phyloP scores from a whole-genome alignment of 2,888 invertebrate genomes.

The Ferdinandea cuprea region DNA sequence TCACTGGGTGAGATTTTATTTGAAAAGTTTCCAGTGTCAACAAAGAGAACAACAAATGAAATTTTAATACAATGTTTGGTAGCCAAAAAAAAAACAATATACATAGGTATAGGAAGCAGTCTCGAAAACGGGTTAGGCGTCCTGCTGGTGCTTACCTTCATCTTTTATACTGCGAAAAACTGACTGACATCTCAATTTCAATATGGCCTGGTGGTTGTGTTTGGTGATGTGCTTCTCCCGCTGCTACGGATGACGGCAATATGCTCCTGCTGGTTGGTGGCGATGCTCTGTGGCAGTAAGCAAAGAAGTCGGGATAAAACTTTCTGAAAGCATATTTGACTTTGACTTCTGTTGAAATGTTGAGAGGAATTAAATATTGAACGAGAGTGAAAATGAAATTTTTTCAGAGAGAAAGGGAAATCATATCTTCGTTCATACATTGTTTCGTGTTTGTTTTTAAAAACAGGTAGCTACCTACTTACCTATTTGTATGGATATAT shows the following conservation, averaged over 20 bases:
- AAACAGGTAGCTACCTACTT: no score
- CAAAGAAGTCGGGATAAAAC: conserved; percentile 56
- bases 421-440: conserved; percentile 3
- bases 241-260: conserved; percentile 21
- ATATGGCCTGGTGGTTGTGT: conserved; percentile 58
- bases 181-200: conserved; percentile 74
- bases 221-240: conserved; percentile 5
- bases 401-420: conserved; percentile 52
- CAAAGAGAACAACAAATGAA: conserved; percentile 71
- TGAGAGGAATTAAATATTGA: conserved; percentile 69
- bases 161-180: conserved; percentile 48
- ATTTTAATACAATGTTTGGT: conserved; percentile 60
- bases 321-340: conserved; percentile 68
- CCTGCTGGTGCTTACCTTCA: conserved; percentile 58
- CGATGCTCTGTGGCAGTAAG: conserved; percentile 22
- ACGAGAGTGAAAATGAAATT: conserved; percentile 66
- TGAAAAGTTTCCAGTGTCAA: conserved; percentile 72
- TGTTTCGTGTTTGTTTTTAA: conserved; percentile 21
- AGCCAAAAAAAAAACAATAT: conserved; percentile 22
- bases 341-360: conserved; percentile 66
- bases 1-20: conserved; percentile 56
- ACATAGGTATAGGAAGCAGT: conserved; percentile 21
- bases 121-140: conserved; percentile 59
- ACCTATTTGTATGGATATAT: neutral
- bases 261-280: conserved; percentile 25